A percentile compares a stretch with the other conserved stretches of the same genome.
phyloP scores from a whole-genome alignment of 2,797 vertebrate species.

The Podarcis siculus region DNA sequence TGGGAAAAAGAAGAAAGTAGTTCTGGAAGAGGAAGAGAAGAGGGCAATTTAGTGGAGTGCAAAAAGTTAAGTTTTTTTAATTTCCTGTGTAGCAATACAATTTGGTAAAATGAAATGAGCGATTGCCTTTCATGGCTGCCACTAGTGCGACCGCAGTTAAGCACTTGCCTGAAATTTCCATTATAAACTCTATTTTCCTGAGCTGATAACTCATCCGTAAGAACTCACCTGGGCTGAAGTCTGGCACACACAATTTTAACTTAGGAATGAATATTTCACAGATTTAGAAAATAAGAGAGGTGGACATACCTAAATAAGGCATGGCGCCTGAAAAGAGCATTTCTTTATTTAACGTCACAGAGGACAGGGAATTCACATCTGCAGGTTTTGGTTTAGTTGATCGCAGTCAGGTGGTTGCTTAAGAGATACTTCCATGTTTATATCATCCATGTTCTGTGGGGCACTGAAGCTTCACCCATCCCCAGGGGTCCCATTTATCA shows the following conservation, averaged over 20 bases:
- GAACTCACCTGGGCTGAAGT: slow-evolving; percentile 59
- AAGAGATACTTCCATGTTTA: neutral
- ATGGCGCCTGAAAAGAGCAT: neutral
- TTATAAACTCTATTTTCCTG: slow-evolving; percentile 58
- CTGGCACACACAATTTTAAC: slow-evolving; percentile 43
- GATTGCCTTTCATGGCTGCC: slow-evolving; percentile 56
- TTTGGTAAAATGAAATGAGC: slow-evolving; percentile 66
- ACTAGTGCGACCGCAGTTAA: neutral
- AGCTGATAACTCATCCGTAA: slow-evolving; percentile 47
- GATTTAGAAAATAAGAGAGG: slow-evolving; percentile 52
- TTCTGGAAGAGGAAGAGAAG: slow-evolving; percentile 38
- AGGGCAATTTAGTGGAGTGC: slow-evolving; percentile 63
- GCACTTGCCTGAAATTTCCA: slow-evolving; percentile 59
- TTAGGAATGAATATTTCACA: slow-evolving; percentile 51
- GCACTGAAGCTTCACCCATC: neutral
- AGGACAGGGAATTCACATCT: neutral
- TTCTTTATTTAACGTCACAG: neutral
- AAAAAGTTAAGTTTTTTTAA: slow-evolving; percentile 71
- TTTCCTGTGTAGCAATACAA: slow-evolving; percentile 67
- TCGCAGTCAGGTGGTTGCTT: neutral
- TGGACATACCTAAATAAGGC: slow-evolving; percentile 15
- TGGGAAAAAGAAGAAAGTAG: slow-evolving; percentile 51
- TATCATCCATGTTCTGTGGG: neutral
- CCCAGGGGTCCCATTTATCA: too few relatives aligned
- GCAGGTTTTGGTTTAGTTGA: neutral